phyloP scores from a whole-genome alignment of 2,113 vertebrate genomes.

The Ivindomyrus marchei region DNA sequence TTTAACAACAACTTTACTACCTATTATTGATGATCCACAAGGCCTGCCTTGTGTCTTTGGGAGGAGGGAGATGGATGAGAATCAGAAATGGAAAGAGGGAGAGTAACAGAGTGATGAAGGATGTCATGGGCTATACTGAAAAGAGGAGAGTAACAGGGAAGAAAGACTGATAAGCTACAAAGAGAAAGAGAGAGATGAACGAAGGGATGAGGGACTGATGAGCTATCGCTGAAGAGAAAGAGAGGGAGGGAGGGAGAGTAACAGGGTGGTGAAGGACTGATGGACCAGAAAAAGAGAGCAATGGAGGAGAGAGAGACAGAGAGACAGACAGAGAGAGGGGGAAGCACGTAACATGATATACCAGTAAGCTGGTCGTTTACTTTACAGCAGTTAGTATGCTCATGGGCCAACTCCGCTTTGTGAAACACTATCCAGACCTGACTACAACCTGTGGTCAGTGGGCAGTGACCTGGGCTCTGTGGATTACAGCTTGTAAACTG shows the following conservation, averaged over 20 bases:
- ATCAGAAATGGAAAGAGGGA: not conserved
- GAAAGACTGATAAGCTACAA: not conserved
- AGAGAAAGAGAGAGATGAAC: not conserved
- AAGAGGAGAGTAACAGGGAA: conserved; percentile 1
- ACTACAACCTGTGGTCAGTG: not conserved
- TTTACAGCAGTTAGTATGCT: not conserved
- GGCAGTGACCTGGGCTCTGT: not conserved
- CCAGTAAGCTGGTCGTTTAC: not conserved
- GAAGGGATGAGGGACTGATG: not conserved
- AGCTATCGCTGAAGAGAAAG: not conserved
- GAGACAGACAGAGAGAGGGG: not conserved
- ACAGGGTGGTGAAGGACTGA: not conserved
- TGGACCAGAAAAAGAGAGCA: not conserved
- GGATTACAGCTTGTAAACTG: not conserved
- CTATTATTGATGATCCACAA: not conserved
- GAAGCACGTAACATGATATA: not conserved
- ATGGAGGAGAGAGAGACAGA: not conserved
- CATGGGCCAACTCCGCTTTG: not conserved
- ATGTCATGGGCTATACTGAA: not conserved
- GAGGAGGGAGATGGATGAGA: not conserved
- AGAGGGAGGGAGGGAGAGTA: not conserved
- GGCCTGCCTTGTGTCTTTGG: not conserved
- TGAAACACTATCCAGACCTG: not conserved
- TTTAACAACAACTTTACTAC: not conserved
- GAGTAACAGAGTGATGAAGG: not conserved